Evolutionary conservation across 2,113 vertebrate species (phyloP).

Genomic region (Nothobranchius furzeri): DNA sequence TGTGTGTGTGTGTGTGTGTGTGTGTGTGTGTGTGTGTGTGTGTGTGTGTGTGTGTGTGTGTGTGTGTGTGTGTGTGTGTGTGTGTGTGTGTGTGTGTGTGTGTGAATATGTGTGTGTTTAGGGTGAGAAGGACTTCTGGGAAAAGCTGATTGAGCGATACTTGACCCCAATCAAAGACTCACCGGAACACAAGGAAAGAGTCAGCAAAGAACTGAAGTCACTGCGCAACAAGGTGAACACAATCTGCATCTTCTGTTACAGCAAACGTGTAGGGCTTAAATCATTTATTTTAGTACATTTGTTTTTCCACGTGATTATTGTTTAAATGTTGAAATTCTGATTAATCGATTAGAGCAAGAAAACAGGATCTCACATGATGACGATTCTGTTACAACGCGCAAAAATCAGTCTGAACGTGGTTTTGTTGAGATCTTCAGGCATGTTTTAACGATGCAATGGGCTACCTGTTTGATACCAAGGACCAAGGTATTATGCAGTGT

Average conservation of each 20-base stretch:
- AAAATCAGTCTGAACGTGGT: no score
- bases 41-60: background rate
- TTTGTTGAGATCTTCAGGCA: no score
- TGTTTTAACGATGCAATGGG: no score
- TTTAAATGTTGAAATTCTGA: background rate
- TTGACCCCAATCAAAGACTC: conserved; percentile 67
- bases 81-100: background rate
- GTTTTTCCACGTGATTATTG: background rate
- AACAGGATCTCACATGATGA: no score
- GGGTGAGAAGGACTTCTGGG: conserved; percentile 81
- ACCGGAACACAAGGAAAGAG: conserved; percentile 57
- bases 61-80: no score
- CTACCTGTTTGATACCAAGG: no score
- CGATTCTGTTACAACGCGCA: no score
- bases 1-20: no score
- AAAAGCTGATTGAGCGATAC: conserved; percentile 78
- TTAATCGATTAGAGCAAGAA: no score
- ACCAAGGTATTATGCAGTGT: no score
- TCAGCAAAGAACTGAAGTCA: conserved; percentile 78
- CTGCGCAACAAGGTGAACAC: conserved; percentile 80
- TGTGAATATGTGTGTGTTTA: conserved; percentile 29
- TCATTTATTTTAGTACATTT: background rate
- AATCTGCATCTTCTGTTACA: background rate
- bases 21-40: background rate
- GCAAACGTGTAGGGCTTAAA: background rate